Percentiles rank a stretch among this genome's conserved stretches.
Conservation (phyloP, 2,113 vertebrate species). For the Pheucticus melanocephalus region DNA sequence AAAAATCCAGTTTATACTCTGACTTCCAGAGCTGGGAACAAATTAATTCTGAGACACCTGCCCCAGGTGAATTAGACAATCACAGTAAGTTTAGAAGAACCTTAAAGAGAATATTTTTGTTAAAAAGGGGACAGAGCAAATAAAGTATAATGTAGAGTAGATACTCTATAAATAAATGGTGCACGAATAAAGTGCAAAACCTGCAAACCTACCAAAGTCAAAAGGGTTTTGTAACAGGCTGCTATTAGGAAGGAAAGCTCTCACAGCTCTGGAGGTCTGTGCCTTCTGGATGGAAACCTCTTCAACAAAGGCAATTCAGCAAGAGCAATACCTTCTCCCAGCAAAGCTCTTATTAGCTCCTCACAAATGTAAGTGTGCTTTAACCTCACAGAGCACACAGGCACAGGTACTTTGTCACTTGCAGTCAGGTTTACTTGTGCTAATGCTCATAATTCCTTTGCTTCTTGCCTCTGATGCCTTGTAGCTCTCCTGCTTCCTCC, state of each 20-base stretch:
- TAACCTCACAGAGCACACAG: background rate
- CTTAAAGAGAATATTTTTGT: background rate
- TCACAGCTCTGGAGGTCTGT: background rate
- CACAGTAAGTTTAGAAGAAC: background rate
- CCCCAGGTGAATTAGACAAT: background rate
- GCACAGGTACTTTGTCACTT: background rate
- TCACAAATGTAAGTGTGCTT: background rate
- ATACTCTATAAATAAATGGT: background rate
- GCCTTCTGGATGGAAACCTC: background rate
- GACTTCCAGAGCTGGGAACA: background rate
- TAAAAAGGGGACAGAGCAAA: background rate
- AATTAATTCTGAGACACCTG: background rate
- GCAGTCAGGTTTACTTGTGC: background rate
- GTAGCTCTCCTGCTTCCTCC: background rate
- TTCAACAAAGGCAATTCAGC: background rate
- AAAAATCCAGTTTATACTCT: background rate
- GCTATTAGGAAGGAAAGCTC: background rate
- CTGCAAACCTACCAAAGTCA: background rate
- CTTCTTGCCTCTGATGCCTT: background rate
- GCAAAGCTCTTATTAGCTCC: background rate
- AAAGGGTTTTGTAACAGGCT: background rate
- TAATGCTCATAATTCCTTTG: background rate
- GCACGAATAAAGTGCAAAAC: background rate
- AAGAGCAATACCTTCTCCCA: background rate
- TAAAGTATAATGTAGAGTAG: background rate